Base-by-base conservation (phyloP, 2,797 vertebrate species). In the Chrosomus eos region DNA sequence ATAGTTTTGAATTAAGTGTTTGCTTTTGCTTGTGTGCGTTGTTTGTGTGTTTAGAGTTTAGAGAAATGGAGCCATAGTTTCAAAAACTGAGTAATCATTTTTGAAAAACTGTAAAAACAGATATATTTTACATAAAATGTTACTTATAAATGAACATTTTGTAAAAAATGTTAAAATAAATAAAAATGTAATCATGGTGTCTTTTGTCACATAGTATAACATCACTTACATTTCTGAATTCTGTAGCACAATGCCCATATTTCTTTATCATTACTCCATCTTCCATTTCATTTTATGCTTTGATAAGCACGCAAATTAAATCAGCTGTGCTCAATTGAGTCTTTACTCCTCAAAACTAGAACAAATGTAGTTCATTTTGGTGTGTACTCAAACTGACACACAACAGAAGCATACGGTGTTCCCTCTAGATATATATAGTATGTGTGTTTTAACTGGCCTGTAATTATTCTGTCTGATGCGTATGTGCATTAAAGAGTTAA, bases 401-500 rank as follows among this genome's bases (percentile, higher is more conserved):
- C 13, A 26, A 53, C 66, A 70, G 36, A 70, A 70, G 18, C 38
- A 38, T 53, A 60, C 28, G 45, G 26, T 70, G 51, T 31, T 71
- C 75, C 53, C 75, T 71, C 66, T 79, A 53, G 75, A 79, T 38
- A 72, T 71, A 45, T 58, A 68, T 64, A 66, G 38, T 19, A 19
- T 43, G 51, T 10, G 51, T 71, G 75, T 71, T 71, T 53, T 84
- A 72, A 51, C 48, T 79, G 40, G 38, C 3, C 66, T 60, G 75
- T 77, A 74, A 82, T 82, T 64, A 33, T 51, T 62, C 23, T 64
- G 28, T 68, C 18, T 55, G 33, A 76, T 72, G 82, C 51, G 81
- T 73, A 71, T 78, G 77, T 4, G 33, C 3, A 33, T 77, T 60
- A 82, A 86, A 88, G 78, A 82, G 68, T 88, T 81, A 81, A 85